Evolutionary conservation across 2,888 invertebrate species (phyloP), one percentile per base, ranked within the genome.

Genomic region (Onchidella celtica): DNA sequence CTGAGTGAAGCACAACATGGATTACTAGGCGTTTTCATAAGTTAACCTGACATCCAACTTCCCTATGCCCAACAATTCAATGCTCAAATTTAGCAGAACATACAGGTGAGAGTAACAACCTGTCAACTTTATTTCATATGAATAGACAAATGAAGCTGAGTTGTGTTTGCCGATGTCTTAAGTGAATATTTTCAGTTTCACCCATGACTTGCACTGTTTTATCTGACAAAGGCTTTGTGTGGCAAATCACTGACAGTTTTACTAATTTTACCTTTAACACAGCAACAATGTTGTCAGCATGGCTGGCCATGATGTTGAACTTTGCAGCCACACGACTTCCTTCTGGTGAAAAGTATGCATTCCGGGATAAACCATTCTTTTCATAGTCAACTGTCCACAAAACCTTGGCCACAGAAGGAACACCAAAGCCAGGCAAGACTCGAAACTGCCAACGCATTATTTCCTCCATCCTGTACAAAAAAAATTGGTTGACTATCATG

Each of bases 391-490:
- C 95, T 72, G 95, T 97, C 97, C 97, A 98, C 86, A 97, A 97
- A 77, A 98, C 95, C 86, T 97, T 95, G 0, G 97, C 97, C 91
- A 36, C 38, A 96, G 97, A 27, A 69, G 96, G 82, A 36, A 96
- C 96, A n/a, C 32, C n/a, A 3, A 72, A 24, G 2, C 70, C 40
- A 95, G 97, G 91, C 96, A 97, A 91, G 6, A 98, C 97, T 94
- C 98, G 97, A 86, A 98, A 95, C 86, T 98, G 94, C 97, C 97
- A 98, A 32, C 97, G 96, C 92, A 98, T 96, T 77, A 98, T 96
- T 94, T 98, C 98, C 91, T 97, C 96, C 74, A 93, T 92, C 82
- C 95, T 94, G 57, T 11, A 24, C 4, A 57, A 2, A 32, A 17
- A 57, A 72, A 1, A 29, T 17, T 21, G 6, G 0, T n/a, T n/a